Conservation (phyloP, 2,888 invertebrate genomes). For the Conomelus anceps region DNA sequence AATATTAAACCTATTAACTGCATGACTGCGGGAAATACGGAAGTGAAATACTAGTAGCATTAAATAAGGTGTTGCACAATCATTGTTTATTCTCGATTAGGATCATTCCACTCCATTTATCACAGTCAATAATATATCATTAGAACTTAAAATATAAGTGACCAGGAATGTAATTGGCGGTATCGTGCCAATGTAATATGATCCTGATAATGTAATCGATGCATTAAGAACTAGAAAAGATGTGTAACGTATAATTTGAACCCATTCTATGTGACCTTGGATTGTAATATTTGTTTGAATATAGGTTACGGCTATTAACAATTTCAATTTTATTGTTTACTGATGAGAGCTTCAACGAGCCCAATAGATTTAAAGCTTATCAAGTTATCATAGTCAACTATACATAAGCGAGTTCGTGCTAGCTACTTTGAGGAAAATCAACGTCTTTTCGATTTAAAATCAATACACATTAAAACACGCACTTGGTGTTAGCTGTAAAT, state of each 20-base stretch:
- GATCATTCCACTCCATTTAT: too few relatives aligned
- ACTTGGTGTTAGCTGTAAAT: not conserved
- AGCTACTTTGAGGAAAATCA: not conserved
- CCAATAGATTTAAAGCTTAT: too few relatives aligned
- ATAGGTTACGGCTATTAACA: not conserved
- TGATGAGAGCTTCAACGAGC: not conserved
- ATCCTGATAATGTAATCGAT: not conserved
- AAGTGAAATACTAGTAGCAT: too few relatives aligned
- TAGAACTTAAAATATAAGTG: not conserved
- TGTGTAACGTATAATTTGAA: not conserved
- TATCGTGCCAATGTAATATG: not conserved
- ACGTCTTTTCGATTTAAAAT: not conserved
- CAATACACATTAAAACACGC: not conserved
- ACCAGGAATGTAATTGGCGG: not conserved
- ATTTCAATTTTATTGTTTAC: not conserved
- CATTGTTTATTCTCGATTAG: too few relatives aligned
- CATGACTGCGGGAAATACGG: too few relatives aligned
- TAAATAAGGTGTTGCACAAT: too few relatives aligned
- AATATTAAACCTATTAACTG: too few relatives aligned
- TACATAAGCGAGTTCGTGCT: too few relatives aligned
- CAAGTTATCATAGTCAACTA: too few relatives aligned
- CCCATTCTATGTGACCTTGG: not conserved
- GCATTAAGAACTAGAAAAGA: not conserved
- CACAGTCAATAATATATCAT: too few relatives aligned
- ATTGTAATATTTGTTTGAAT: not conserved